A percentile compares a stretch with the other conserved stretches of the same genome.
Conservation (phyloP, 1,140 invertebrate species). For the Anoplolepis gracilipes region DNA sequence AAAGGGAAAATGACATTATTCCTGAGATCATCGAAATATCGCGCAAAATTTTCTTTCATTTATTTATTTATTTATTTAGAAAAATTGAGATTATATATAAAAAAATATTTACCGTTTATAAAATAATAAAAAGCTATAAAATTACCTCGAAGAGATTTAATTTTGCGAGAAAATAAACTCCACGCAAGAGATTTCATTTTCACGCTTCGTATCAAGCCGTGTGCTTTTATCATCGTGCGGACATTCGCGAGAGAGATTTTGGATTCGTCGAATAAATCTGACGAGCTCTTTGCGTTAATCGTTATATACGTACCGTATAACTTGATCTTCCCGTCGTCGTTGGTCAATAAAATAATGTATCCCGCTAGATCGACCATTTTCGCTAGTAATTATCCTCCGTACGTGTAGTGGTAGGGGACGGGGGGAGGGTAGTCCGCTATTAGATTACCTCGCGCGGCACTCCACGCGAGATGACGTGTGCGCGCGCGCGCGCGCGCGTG, state of each 20-base stretch:
- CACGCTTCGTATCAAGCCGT: not conserved
- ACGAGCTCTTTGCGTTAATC: not conserved
- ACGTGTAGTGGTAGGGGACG: constrained; percentile 3
- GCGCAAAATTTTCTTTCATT: no score
- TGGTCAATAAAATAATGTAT: constrained; percentile 98
- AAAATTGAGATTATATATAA: no score
- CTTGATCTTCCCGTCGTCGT: constrained; percentile 97
- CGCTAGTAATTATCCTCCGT: constrained; percentile 45
- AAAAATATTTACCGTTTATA: no score
- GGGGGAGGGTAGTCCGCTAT: constrained; percentile 52
- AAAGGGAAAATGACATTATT: no score
- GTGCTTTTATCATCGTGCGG: not conserved
- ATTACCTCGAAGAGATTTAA: no score
- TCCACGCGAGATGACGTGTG: constrained; percentile 34
- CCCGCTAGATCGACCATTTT: constrained; percentile 96
- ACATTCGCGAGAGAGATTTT: not conserved
- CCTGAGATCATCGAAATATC: not conserved
- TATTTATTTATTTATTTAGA: no score
- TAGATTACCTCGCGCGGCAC: constrained; percentile 48
- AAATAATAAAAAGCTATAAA: no score
- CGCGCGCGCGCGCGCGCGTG: not conserved
- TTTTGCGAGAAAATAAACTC: no score
- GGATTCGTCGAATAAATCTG: not conserved
- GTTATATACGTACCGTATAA: constrained; percentile 92
- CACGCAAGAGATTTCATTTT: no score